Evolutionary conservation across 2,797 vertebrate species (phyloP).

Genomic region (Meriones psammophilus): DNA sequence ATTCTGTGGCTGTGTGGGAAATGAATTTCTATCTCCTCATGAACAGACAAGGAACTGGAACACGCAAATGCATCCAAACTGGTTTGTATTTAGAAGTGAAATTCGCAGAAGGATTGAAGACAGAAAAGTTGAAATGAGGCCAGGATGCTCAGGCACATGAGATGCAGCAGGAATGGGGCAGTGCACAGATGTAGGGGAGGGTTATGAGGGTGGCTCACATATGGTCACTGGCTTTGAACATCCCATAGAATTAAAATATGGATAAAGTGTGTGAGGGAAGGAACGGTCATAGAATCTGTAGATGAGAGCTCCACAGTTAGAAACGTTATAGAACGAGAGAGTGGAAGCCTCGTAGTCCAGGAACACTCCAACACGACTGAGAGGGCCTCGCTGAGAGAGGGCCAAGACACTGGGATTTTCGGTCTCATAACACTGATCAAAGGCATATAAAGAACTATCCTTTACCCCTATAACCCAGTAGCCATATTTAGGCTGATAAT

Average conservation of each 20-base stretch:
- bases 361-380: background rate
- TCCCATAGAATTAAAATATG: slow-evolving; percentile 22
- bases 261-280: background rate
- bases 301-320: slow-evolving; percentile 13
- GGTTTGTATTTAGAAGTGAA: background rate
- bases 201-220: background rate
- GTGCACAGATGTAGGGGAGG: background rate
- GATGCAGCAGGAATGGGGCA: background rate
- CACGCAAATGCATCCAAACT: background rate
- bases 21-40: background rate
- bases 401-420: fast-evolving
- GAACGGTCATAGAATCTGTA: background rate
- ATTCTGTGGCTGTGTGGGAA: background rate
- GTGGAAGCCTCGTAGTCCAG: background rate
- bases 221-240: background rate
- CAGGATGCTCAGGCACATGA: background rate
- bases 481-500: background rate
- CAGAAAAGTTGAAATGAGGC: background rate
- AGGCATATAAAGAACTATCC: fast-evolving
- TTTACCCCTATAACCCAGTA: slow-evolving; percentile 47
- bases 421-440: background rate
- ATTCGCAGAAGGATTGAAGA: background rate
- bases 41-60: background rate
- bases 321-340: slow-evolving; percentile 54
- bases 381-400: background rate